A percentile compares a stretch with the other conserved stretches of the same genome.
Evolutionary conservation across 2,797 vertebrate genomes (phyloP).

Genomic region (Scarus forsteni): DNA sequence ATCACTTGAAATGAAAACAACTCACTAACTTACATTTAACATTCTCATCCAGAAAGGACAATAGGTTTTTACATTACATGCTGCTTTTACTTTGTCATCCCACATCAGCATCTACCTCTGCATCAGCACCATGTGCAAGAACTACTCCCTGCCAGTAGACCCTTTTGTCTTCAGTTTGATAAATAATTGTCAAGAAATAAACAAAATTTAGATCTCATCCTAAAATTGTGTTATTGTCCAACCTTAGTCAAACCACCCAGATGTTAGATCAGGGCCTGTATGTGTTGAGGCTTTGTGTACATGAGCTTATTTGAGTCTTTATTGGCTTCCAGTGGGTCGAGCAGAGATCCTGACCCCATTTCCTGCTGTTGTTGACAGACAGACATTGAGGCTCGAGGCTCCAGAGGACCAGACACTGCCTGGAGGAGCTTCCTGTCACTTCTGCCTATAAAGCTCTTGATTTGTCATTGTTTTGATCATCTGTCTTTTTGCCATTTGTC

Average conservation of each 20-base stretch:
- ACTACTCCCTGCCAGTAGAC: background rate
- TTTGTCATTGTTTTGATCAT: slow-evolving; percentile 44
- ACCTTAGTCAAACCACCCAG: background rate
- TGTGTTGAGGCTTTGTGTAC: slow-evolving; percentile 18
- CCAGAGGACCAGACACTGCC: slow-evolving; percentile 62
- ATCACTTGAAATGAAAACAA: no score
- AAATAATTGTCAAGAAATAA: background rate
- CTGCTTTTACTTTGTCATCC: no score
- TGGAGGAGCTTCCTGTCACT: slow-evolving; percentile 62
- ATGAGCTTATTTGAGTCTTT: slow-evolving; percentile 33
- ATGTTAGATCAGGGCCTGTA: background rate
- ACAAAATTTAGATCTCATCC: background rate
- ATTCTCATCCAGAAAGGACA: no score
- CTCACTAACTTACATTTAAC: background rate
- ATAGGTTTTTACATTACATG: no score
- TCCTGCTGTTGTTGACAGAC: slow-evolving; percentile 69
- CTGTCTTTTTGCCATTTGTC: background rate
- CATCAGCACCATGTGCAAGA: background rate
- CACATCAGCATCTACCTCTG: background rate
- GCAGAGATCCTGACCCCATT: slow-evolving; percentile 74
- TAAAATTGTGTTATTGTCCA: background rate
- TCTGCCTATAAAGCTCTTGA: slow-evolving; percentile 33
- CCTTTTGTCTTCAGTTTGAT: background rate
- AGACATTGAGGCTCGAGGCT: slow-evolving; percentile 51
- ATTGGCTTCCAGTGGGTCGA: slow-evolving; percentile 64